Evolutionary conservation across 2,888 invertebrate genomes (phyloP), one percentile per base, ranked within the genome.

Genomic region (Tetragonula carbonaria): DNA sequence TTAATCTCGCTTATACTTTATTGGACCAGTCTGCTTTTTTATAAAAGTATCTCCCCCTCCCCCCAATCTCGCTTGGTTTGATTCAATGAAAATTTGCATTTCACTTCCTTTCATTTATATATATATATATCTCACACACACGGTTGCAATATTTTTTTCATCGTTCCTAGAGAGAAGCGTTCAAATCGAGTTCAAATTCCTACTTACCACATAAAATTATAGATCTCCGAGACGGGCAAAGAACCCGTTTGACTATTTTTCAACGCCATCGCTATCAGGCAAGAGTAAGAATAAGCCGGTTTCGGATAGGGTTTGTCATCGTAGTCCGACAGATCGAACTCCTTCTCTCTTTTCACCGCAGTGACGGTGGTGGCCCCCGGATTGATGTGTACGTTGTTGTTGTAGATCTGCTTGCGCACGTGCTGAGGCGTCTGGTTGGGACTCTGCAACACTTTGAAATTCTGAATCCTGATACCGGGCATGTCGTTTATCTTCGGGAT

Each of bases 241-340:
- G 98, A 98, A 78, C 99, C 99, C 78, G 97, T 97, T 91, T 97
- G 96, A 85, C 99, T 99, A 95, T 99, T 99, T 95, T 99, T 99
- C 86, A 99, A 95, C 6, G 99, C 99, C 98, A 99, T 97, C 1
- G 99, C 99, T 93, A 99, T 99, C 87, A 99, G 96, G 95, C 99
- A 99, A 82, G 99, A 99, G 95, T 99, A 99, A 21, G 99, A 99
- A 95, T 99, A 99, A 4, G 98, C 98, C 8, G 99, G 99, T 95
- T 99, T 99, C 0, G 99, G 99, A 93, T 97, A 99, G 70, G 96
- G 96, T 81, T 96, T 96, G 63, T 95, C 95, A 68, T 95, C 95
- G 91, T 94, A 95, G 92, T 95, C 95, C 88, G 95, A 90, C 6
- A 93, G 84, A 76, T 93, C 92, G 50, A 91, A 91, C 2, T 93